phyloP scores from a whole-genome alignment of 2,888 invertebrate species.

The Ypsolopha scabrella region DNA sequence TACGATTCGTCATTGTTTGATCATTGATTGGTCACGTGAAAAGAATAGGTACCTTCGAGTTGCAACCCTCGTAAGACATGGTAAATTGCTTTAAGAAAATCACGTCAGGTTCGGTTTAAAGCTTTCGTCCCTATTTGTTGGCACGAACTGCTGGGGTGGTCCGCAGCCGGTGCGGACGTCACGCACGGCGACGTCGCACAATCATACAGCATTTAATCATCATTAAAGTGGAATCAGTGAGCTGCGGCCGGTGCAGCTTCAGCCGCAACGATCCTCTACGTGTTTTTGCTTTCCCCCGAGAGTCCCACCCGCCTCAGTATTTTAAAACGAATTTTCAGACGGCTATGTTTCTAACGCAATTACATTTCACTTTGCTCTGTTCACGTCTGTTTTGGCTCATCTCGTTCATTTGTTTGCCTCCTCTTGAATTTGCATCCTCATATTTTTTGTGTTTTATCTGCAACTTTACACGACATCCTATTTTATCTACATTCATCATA shows the following conservation, averaged over 20 bases:
- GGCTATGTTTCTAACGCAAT: slow-evolving; percentile 2
- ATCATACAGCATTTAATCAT: slow-evolving; percentile 67
- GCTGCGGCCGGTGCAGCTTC: slow-evolving; percentile 29
- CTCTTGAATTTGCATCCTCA: background rate
- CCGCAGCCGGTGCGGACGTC: slow-evolving; percentile 11
- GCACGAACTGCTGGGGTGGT: slow-evolving; percentile 9
- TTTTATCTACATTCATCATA: slow-evolving; percentile 1
- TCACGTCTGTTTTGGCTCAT: slow-evolving; percentile 1
- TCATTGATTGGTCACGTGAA: background rate
- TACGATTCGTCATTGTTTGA: background rate
- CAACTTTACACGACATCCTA: background rate
- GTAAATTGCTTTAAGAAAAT: slow-evolving; percentile 6
- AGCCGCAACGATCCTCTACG: slow-evolving; percentile 42
- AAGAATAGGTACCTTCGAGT: background rate
- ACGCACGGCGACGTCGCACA: slow-evolving; percentile 39
- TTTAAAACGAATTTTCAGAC: slow-evolving; percentile 8
- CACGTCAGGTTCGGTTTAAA: slow-evolving; percentile 13
- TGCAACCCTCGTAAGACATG: too few species aligned
- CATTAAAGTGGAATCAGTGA: slow-evolving; percentile 62
- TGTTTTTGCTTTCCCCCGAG: slow-evolving; percentile 30
- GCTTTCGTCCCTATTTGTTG: slow-evolving; percentile 10
- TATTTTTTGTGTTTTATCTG: background rate
- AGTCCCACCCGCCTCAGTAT: slow-evolving; percentile 6
- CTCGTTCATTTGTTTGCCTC: background rate
- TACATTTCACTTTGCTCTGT: slow-evolving; percentile 3